Percentiles rank a stretch among this genome's conserved stretches.
These are phyloP conservation scores for Lytechinus variegatus DNA, from an alignment of 35 echinoderm and acorn worm species.

Conservation along the genomic window DNA sequence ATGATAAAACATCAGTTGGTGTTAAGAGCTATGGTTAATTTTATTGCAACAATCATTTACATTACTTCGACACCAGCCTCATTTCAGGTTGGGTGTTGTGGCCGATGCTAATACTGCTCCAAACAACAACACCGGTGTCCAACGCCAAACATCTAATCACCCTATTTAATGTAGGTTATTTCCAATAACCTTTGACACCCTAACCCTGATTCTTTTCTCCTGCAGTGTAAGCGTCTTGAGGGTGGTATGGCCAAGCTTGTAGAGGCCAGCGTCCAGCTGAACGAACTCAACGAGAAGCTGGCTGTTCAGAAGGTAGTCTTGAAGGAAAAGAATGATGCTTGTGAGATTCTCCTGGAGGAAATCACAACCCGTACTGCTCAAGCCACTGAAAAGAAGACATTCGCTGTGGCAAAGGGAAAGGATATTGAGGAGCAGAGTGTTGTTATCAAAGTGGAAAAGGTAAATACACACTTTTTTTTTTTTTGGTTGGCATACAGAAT, in stretches of 20 bases:
- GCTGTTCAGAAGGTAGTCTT: slow-evolving; percentile 97
- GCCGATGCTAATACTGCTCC: no score
- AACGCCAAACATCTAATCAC: no score
- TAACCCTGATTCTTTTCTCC: neutral
- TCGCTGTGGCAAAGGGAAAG: slow-evolving; percentile 89
- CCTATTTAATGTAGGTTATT: no score
- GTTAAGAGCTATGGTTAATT: no score
- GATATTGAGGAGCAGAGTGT: slow-evolving; percentile 95
- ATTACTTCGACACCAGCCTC: no score
- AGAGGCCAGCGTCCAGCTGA: slow-evolving; percentile 94
- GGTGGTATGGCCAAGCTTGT: slow-evolving; percentile 93
- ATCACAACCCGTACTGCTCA: slow-evolving; percentile 87
- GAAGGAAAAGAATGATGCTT: slow-evolving; percentile 93
- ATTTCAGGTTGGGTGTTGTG: no score
- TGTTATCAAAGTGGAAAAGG: slow-evolving; percentile 91
- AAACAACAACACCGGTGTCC: no score
- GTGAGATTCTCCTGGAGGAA: slow-evolving; percentile 87
- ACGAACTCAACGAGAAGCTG: slow-evolving; percentile 97
- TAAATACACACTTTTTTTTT: neutral
- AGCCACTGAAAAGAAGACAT: slow-evolving; percentile 87
- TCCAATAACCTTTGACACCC: no score
- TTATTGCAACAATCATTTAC: no score
- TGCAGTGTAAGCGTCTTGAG: slow-evolving; percentile 94
- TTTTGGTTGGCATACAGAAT: no score
- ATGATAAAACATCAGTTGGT: no score